These are phyloP conservation scores for Brenthis hecate DNA, from an alignment of 2,888 invertebrate genomes.

Conservation along the genomic window DNA sequence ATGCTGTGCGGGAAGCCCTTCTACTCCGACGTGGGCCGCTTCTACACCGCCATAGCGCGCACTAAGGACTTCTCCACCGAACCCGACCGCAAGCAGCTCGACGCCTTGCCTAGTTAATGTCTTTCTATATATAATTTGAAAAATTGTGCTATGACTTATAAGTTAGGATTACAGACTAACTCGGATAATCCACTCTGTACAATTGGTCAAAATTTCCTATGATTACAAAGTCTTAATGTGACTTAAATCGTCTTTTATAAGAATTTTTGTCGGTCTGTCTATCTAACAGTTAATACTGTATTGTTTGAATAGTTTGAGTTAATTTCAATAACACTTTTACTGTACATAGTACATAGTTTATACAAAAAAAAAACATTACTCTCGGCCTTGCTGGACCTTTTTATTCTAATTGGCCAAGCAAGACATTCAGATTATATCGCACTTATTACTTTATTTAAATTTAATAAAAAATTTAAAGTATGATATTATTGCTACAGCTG, in stretches of 20 bases:
- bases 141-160: too few species aligned
- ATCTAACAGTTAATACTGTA: too few species aligned
- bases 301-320: too few species aligned
- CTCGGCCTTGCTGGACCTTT: too few species aligned
- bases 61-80: slow-evolving; percentile 65
- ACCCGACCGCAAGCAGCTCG: slow-evolving; percentile 70
- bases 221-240: too few species aligned
- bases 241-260: too few species aligned
- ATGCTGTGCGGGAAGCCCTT: slow-evolving; percentile 85
- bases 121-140: not conserved
- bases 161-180: too few species aligned
- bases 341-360: too few species aligned
- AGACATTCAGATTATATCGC: not conserved
- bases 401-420: too few species aligned
- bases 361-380: too few species aligned
- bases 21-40: slow-evolving; percentile 57
- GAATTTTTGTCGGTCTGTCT: too few species aligned
- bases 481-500: slow-evolving; percentile 56
- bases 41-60: slow-evolving; percentile 70
- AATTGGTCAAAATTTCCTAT: not conserved
- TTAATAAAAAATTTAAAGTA: not conserved
- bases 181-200: not conserved
- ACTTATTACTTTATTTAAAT: not conserved
- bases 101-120: slow-evolving; percentile 77
- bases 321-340: too few species aligned